Percentiles rank a stretch among this genome's conserved stretches.
phyloP scores from a whole-genome alignment of 2,888 invertebrate genomes.

The Argyresthia albistria region DNA sequence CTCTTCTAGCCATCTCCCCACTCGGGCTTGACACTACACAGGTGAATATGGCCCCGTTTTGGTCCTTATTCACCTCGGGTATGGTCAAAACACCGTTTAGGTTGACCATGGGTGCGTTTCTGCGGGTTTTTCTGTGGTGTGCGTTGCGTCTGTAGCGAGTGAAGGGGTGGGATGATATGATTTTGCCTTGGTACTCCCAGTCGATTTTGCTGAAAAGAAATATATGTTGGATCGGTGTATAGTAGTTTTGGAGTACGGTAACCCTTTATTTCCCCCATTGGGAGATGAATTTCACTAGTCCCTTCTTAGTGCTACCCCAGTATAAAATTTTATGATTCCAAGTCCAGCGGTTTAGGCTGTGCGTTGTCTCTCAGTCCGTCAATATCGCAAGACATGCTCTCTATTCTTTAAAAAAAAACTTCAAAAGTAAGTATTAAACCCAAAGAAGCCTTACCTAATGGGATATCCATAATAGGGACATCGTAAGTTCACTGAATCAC shows the following conservation, averaged over 20 bases:
- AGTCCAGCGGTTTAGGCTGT: too few relatives aligned
- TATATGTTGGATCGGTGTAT: background rate
- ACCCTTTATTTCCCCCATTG: too few relatives aligned
- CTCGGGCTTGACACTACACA: slow-evolving; percentile 83
- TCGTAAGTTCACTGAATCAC: slow-evolving; percentile 79
- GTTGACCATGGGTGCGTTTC: slow-evolving; percentile 43
- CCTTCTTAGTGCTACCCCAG: too few relatives aligned
- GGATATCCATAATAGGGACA: slow-evolving; percentile 92
- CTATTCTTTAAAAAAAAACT: background rate
- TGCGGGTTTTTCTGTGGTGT: slow-evolving; percentile 26
- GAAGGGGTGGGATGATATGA: slow-evolving; percentile 41
- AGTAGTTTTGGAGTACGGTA: too few relatives aligned
- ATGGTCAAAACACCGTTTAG: slow-evolving; percentile 74
- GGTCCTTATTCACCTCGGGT: slow-evolving; percentile 72
- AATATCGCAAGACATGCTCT: too few relatives aligned
- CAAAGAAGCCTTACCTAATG: slow-evolving; percentile 65
- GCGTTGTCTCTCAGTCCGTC: too few relatives aligned
- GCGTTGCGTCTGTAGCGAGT: slow-evolving; percentile 40
- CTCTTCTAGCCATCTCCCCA: slow-evolving; percentile 76
- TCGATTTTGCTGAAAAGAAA: slow-evolving; percentile 54
- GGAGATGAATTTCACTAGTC: too few relatives aligned
- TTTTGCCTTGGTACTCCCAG: slow-evolving; percentile 58
- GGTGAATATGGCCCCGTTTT: slow-evolving; percentile 83
- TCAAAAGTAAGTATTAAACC: background rate
- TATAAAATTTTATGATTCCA: too few relatives aligned